These are phyloP conservation scores for Heterocephalus glaber DNA, from an alignment of 2,113 vertebrate species.

Conservation along the genomic window DNA sequence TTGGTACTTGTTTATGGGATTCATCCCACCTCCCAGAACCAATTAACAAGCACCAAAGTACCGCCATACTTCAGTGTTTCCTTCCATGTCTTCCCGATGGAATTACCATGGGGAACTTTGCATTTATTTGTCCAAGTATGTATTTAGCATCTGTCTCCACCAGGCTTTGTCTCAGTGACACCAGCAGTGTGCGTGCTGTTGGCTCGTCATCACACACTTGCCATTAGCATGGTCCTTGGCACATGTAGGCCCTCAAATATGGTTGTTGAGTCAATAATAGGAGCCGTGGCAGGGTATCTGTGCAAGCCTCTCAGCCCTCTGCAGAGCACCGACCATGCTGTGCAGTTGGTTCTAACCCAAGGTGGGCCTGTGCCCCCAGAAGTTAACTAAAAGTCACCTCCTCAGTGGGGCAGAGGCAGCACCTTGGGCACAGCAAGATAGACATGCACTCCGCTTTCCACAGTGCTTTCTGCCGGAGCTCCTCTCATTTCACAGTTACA, in stretches of 20 bases:
- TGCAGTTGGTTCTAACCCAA: neutral
- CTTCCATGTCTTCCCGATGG: neutral
- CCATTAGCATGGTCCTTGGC: too few relatives aligned
- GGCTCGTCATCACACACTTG: fast-evolving
- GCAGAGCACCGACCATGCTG: fast-evolving
- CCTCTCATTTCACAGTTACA: neutral
- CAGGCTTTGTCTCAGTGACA: fast-evolving
- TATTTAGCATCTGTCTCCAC: neutral
- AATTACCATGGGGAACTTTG: neutral
- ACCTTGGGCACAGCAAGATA: fast-evolving
- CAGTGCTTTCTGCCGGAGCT: fast-evolving
- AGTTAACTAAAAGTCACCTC: neutral
- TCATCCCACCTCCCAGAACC: neutral
- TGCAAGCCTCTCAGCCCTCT: neutral
- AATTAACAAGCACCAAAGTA: neutral
- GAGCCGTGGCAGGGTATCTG: fast-evolving
- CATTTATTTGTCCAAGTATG: neutral
- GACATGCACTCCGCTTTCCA: fast-evolving
- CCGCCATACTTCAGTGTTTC: neutral
- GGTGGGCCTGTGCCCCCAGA: neutral
- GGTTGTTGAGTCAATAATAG: too few relatives aligned
- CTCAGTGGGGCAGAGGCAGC: neutral
- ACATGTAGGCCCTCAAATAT: neutral
- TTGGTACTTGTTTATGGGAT: neutral
- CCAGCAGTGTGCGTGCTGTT: neutral